Conservation (phyloP, 2,888 invertebrate genomes). For the Polia nebulosa region DNA sequence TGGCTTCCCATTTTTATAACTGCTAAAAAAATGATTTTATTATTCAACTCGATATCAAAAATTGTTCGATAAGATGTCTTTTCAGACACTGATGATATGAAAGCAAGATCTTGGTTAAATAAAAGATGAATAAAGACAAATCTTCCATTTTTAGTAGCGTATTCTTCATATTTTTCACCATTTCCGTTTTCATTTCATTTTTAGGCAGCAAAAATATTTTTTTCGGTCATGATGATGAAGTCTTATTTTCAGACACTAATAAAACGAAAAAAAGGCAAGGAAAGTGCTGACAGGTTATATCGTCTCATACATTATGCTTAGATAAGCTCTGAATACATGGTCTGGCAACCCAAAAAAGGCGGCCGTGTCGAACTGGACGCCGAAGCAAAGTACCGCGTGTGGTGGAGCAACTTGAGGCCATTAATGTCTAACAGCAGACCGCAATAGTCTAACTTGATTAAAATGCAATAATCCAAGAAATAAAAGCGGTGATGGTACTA, state of each 20-base stretch:
- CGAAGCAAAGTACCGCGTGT: background rate
- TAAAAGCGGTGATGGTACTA: background rate
- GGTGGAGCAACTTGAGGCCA: background rate
- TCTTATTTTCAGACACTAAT: background rate
- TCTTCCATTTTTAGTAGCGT: background rate
- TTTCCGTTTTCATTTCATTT: background rate
- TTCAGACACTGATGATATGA: background rate
- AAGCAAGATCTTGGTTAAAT: too few relatives aligned
- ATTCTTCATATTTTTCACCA: background rate
- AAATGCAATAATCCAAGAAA: background rate
- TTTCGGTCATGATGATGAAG: background rate
- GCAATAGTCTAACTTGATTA: background rate
- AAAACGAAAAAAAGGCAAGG: background rate
- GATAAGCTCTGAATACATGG: background rate
- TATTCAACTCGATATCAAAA: background rate
- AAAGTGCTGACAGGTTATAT: too few relatives aligned
- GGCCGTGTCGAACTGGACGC: background rate
- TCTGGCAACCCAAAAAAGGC: background rate
- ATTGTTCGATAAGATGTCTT: background rate
- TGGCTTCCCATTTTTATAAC: constrained; percentile 92
- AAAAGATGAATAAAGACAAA: background rate
- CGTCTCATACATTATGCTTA: too few relatives aligned
- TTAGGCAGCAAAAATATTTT: background rate
- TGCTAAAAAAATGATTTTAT: constrained; percentile 78
- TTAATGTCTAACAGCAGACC: background rate